Evolutionary conservation across 2,888 invertebrate genomes (phyloP).

Genomic region (Fragum whitleyi): DNA sequence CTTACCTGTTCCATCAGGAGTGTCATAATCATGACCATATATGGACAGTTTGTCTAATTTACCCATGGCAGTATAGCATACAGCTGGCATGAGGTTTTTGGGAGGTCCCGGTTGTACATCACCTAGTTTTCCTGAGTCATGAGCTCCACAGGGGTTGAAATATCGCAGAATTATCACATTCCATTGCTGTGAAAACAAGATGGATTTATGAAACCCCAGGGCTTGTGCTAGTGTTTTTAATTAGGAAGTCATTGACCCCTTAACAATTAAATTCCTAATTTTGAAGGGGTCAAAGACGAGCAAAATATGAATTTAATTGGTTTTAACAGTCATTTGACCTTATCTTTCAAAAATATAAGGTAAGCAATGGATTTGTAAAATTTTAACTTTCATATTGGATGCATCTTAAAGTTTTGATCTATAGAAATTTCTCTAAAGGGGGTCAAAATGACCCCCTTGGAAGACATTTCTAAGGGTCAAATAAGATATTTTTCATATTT

Average conservation of each 20-base stretch:
- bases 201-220: too few relatives aligned
- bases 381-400: too few relatives aligned
- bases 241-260: too few relatives aligned
- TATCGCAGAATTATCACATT: constrained; percentile 96
- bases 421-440: too few relatives aligned
- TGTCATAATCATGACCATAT: constrained; percentile 96
- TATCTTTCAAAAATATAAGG: neutral
- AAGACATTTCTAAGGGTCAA: too few relatives aligned
- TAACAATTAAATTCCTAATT: neutral
- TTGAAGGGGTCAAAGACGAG: neutral
- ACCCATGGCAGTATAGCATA: constrained; percentile 95
- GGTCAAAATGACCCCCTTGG: too few relatives aligned
- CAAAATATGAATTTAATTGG: neutral
- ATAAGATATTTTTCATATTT: too few relatives aligned
- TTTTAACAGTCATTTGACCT: neutral
- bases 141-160: constrained; percentile 98
- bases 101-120: constrained; percentile 98
- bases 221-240: too few relatives aligned
- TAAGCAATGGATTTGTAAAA: too few relatives aligned
- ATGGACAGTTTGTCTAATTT: constrained; percentile 93
- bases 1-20: constrained; percentile 94
- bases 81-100: constrained; percentile 98
- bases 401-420: too few relatives aligned
- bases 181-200: constrained; percentile 93
- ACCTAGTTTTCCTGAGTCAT: constrained; percentile 96